Base-by-base conservation (phyloP, 1,140 invertebrate genomes). In the Ceratina australensis region DNA sequence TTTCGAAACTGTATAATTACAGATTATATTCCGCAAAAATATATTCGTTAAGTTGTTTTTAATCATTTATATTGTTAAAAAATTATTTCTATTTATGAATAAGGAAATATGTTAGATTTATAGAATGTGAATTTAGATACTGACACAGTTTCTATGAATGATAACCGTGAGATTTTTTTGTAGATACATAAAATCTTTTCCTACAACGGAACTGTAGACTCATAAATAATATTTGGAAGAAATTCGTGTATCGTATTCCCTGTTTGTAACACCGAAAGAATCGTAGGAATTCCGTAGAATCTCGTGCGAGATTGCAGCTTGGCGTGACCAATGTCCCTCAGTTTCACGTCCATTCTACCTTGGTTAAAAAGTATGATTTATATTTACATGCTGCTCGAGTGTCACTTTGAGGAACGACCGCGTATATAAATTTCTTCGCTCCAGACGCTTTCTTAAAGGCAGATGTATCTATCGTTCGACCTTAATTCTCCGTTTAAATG, bases 221-320 rank as follows among this genome's bases (percentile, higher is more conserved):
- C 20, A 54, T 26, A 18, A 54, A 24, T 28, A 18, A 24, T 33
- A n/a, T 28, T 26, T 18, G 8, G 3, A 54, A 47, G 22, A 65
- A 15, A 54, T 18, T 12, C 22, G n/a, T 47, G 15, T 68, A 54
- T 20, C 67, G 13, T 52, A 16, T 52, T 26, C 20, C 13, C 7
- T 2, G 42, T 28, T 72, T 60, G 63, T 60, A 60, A 67, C 49
- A 33, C 3, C 42, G 15, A 76, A 76, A 68, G 54, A 50, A 67
- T 72, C 26, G 42, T 22, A 57, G 20, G 24, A 74, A 74, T 75
- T 54, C 72, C 16, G 54, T 8, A 33, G 60, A 22, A 49, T 47
- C 7, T 64, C 76, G 52, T 72, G 60, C 42, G 10, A 69, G 61
- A 78, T 76, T 50, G 65, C 73, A 68, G 54, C 68, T 76, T 68